These are phyloP conservation scores for Macropis europaea DNA, from an alignment of 2,888 invertebrate genomes.

Conservation along the genomic window DNA sequence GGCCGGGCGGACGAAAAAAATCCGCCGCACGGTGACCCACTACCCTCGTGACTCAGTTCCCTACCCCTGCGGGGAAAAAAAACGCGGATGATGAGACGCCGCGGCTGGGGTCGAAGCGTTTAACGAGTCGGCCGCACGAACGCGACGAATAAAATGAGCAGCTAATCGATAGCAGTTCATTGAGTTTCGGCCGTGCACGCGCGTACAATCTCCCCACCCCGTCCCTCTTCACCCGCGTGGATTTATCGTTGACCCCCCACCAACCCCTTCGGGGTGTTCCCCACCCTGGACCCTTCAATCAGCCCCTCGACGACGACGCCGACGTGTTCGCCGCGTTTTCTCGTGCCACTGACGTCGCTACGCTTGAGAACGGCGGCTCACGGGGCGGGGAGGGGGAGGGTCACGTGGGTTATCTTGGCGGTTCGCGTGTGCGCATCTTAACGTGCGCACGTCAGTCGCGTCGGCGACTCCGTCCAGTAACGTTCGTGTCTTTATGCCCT, in stretches of 20 bases:
- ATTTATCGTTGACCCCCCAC: constrained; percentile 12
- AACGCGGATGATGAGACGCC: constrained; percentile 34
- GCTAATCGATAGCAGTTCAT: constrained; percentile 76
- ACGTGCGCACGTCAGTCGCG: constrained; percentile 65
- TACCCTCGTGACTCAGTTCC: constrained; percentile 75
- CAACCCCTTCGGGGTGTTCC: not conserved
- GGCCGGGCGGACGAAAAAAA: constrained; percentile 51
- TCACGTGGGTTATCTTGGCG: constrained; percentile 73
- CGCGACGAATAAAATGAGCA: constrained; percentile 70
- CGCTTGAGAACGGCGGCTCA: constrained; percentile 7
- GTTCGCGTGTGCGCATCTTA: constrained; percentile 67
- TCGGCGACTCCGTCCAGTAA: constrained; percentile 54
- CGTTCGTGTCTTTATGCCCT: not conserved
- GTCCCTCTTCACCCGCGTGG: constrained; percentile 3
- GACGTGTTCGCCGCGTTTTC: constrained; percentile 1
- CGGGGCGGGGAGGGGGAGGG: constrained; percentile 50
- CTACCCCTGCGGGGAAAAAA: constrained; percentile 58
- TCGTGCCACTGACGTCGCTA: constrained; percentile 34
- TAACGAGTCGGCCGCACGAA: constrained; percentile 62
- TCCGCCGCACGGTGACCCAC: constrained; percentile 71
- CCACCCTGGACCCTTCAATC: constrained; percentile 31
- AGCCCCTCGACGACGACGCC: not conserved
- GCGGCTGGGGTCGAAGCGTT: constrained; percentile 51
- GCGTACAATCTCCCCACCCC: constrained; percentile 54
- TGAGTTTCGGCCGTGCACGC: constrained; percentile 72